A percentile compares a stretch with the other conserved stretches of the same genome.
Evolutionary conservation across 2,113 vertebrate species (phyloP).

Genomic region (Mustela lutreola): DNA sequence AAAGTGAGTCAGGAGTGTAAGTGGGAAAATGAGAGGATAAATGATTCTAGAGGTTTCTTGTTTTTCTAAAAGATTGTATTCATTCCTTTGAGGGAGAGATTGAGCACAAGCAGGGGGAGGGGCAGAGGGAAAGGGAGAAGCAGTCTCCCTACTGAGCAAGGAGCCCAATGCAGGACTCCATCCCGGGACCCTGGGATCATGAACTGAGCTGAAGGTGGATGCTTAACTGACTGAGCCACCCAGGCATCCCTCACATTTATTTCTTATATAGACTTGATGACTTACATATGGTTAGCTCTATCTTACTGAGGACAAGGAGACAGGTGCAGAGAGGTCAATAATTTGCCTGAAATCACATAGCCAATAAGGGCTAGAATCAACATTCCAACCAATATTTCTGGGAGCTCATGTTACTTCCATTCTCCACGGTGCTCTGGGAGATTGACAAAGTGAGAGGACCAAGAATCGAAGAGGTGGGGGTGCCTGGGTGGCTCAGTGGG

Average conservation of each 20-base stretch:
- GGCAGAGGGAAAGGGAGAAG: neutral
- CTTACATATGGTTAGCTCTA: neutral
- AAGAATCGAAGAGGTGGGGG: neutral
- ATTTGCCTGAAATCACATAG: neutral
- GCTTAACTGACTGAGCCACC: too few relatives aligned
- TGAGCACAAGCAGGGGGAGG: neutral
- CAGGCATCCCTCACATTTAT: neutral
- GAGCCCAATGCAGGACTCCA: too few relatives aligned
- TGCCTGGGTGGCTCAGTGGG: too few relatives aligned
- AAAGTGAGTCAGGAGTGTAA: neutral
- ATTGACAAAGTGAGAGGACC: neutral
- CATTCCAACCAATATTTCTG: neutral
- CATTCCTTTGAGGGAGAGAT: neutral
- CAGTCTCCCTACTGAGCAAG: too few relatives aligned
- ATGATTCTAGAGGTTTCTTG: neutral
- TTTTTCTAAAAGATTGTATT: neutral
- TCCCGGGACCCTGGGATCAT: too few relatives aligned
- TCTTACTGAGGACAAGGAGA: constrained; percentile 25
- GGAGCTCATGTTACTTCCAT: neutral
- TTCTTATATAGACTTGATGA: neutral
- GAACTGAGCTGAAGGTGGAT: too few relatives aligned
- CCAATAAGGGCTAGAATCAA: neutral
- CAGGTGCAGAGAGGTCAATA: neutral
- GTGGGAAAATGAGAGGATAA: neutral
- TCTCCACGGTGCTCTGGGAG: neutral